Base-by-base conservation (phyloP, 1,140 invertebrate genomes). In the Tetramorium simillimum region DNA sequence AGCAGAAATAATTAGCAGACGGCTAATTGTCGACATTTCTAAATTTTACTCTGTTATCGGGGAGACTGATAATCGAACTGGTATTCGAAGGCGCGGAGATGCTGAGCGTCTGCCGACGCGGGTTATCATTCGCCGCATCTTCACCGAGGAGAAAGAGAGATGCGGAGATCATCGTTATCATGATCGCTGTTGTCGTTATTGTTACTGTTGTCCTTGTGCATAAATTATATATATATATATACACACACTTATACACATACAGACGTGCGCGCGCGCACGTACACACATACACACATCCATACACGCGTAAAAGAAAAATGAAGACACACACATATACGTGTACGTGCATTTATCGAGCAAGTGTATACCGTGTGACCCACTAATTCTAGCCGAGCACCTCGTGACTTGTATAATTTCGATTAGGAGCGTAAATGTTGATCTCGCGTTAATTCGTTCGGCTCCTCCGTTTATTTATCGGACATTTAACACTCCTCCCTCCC, bases 131-230 rank as follows among this genome's bases (percentile, higher is more conserved):
- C 24, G 2, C 18, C 60, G 7, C 24, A 46, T 60, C 9, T 37
- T 70, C 3, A 33, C 14, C 14, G 28, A 69, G 56, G 58, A 37
- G 65, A 53, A 33, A 86, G 18, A 72, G 53, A 88, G 86, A 87
- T 89, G 76, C 75, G 78, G 62, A 81, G 78, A 81, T 91, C 86
- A 90, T 87, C 86, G 86, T 89, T 91, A 91, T 88, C 88, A 86
- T 82, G 84, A 82, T 93, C 89, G 90, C 86, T 92, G 92, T 93
- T 93, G 90, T 93, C 91, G 92, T 93, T 93, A 93, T 92, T 93
- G 93, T 93, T 93, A 93, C 91, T 92, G 92, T 93, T 93, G 88
- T 91, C 89, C 87, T 89, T 69, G 90, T 87, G 80, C 24, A 75
- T 84, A 80, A 90, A 90, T 87, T 80, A 90, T 73, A 85, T 28